These are phyloP conservation scores for Pseudopipra pipra DNA, from an alignment of 2,113 vertebrate genomes.

Conservation along the genomic window DNA sequence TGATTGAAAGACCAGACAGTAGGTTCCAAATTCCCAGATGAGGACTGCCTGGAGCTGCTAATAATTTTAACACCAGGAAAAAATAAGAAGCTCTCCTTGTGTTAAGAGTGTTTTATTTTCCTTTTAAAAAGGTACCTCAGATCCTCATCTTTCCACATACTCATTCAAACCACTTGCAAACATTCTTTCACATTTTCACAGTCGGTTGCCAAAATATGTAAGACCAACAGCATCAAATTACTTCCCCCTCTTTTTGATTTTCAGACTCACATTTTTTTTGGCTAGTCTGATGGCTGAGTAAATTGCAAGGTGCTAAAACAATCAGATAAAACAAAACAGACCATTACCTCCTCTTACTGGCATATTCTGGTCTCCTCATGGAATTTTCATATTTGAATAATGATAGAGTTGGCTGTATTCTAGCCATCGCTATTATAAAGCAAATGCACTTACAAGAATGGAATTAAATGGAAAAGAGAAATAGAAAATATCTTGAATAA, in stretches of 20 bases:
- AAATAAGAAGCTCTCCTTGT: slow-evolving; percentile 15
- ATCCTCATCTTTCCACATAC: not conserved
- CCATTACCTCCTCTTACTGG: slow-evolving; percentile 19
- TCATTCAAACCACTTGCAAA: slow-evolving; percentile 31
- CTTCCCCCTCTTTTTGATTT: slow-evolving; percentile 22
- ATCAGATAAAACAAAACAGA: slow-evolving; percentile 53
- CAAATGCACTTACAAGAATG: not conserved
- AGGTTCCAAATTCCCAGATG: slow-evolving; percentile 13
- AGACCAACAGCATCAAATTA: slow-evolving; percentile 27
- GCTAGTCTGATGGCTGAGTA: slow-evolving; percentile 16
- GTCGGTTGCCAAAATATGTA: slow-evolving; percentile 24
- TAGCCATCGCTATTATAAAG: not conserved
- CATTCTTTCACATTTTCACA: slow-evolving; percentile 40
- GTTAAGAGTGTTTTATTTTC: slow-evolving; percentile 22
- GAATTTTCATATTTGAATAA: slow-evolving; percentile 18
- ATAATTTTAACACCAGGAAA: slow-evolving; percentile 50
- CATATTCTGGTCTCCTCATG: not conserved
- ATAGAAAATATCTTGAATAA: not conserved
- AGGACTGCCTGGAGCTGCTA: slow-evolving; percentile 19
- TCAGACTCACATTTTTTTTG: not conserved
- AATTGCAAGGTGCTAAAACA: slow-evolving; percentile 52
- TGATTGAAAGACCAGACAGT: slow-evolving; percentile 30
- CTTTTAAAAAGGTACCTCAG: slow-evolving; percentile 32
- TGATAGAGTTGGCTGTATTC: not conserved
- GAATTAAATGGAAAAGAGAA: slow-evolving; percentile 1